These are phyloP conservation scores for Leuctra nigra DNA, from an alignment of 2,888 invertebrate species.

Conservation along the genomic window DNA sequence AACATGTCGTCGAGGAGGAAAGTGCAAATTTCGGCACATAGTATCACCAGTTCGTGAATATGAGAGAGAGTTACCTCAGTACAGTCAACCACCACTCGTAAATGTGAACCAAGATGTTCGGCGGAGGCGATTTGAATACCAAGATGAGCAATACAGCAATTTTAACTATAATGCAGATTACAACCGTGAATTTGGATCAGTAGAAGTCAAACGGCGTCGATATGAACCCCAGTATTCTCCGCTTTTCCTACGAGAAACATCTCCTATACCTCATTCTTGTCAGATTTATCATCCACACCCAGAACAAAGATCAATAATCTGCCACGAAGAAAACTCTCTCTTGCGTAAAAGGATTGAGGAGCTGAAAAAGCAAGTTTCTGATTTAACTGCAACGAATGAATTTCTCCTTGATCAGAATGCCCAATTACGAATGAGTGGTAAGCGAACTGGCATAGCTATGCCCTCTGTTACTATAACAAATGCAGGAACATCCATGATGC, in stretches of 20 bases:
- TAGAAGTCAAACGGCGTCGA: constrained; percentile 37
- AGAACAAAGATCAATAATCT: constrained; percentile 37
- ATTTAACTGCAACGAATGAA: constrained; percentile 69
- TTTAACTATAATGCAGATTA: constrained; percentile 3
- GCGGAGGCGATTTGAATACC: constrained; percentile 17
- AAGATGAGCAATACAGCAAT: neutral
- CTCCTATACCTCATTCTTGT: constrained; percentile 3
- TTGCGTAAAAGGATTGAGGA: constrained; percentile 61
- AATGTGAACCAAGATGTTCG: constrained; percentile 2
- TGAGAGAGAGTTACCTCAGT: constrained; percentile 20
- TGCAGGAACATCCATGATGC: constrained; percentile 36
- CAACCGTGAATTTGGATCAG: constrained; percentile 36
- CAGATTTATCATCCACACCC: neutral
- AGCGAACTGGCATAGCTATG: constrained; percentile 49
- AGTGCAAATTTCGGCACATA: constrained; percentile 44
- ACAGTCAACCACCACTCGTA: neutral
- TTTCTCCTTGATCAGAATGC: constrained; percentile 73
- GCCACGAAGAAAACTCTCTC: constrained; percentile 61
- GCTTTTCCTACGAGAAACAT: constrained; percentile 8
- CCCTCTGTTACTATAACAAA: constrained; percentile 55
- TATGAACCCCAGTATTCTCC: constrained; percentile 19
- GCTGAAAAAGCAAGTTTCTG: constrained; percentile 61
- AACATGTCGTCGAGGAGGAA: constrained; percentile 42
- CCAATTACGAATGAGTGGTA: constrained; percentile 55
- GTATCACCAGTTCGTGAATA: constrained; percentile 34